Evolutionary conservation across 2,797 vertebrate species (phyloP), one percentile per base, ranked within the genome.

Genomic region (Tragelaphus oryx): DNA sequence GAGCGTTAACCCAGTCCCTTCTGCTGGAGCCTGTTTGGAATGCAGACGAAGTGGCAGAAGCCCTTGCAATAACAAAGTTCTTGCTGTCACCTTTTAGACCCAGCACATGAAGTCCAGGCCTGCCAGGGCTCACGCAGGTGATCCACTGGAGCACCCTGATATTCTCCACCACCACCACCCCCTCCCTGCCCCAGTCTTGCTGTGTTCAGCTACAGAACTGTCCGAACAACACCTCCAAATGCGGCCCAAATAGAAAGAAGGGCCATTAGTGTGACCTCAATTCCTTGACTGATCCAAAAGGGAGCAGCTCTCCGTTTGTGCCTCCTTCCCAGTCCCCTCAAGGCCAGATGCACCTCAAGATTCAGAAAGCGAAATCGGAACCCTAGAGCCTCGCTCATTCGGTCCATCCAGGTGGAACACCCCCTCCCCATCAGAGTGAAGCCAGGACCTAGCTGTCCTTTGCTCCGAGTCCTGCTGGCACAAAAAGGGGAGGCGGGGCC

Each of bases 401-500:
- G 1, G 57, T 80, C 57, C 57, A 22, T 16, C 93, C 54, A 46
- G 41, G 46, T 79, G 68, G 46, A 54, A 71, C 76, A 74, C 10
- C 46, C 54, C 76, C 33, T 55, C 60, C 87, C 86, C 80, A 52
- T 46, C 91, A 7, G 60, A 81, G 57, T 30, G 82, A 75, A 92
- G 95, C 87, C 87, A 59, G 89, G 95, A 95, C 52, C 76, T 46
- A 55, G 90, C 88, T 85, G 96, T 86, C 94, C 95, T 60, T 50
- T 94, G 96, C 93, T 89, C 84, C 75, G 65, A 94, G 91, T 95
- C 80, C 83, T 37, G 81, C 94, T 83, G 88, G 95, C 94, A 95
- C n/a, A 13, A 96, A 81, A 13, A 26, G 57, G 94, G 96, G 94
- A 97, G 97, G 96, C 95, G 96, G 97, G 89, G 95, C 93, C 91